Base-by-base conservation (phyloP, 2,797 vertebrate species). In the Rousettus madagascariensis region DNA sequence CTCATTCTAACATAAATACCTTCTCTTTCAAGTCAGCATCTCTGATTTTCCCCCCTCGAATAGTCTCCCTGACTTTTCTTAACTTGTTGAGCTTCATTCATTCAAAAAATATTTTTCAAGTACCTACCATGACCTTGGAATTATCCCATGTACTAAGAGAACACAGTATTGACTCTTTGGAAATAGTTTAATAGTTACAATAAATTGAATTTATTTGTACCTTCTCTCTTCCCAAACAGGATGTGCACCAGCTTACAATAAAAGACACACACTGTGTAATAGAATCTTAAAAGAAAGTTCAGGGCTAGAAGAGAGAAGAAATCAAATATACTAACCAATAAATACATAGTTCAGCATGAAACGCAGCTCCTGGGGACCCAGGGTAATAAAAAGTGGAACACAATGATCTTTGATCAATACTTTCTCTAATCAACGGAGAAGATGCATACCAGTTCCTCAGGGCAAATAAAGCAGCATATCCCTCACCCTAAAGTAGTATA, bases 151-250 rank as follows among this genome's bases (percentile, higher is more conserved):
- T 86, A 46, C 63, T 93, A 15, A 89, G 26, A 11, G 30, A 41
- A 66, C 28, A 74, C 6, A 13, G 24, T 72, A 55, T 95, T 80
- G n/a, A 75, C 12, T 68, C 17, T 74, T 53, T 65, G 8, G 20
- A 65, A 95, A 84, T 65, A 89, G 43, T 86, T 95, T 86, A 82
- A 68, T n/a, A 11, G 38, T 84, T 87, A 74, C 38, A 80, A 95
- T 86, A 91, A 72, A 92, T 49, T 86, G 5, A 94, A 96, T 92
- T 63, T 69, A 83, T 75, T 65, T 86, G 30, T 75, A 83, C 16
- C 6, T 55, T 79, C 55, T 75, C 43, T 82, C 30, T 87, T 85
- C 46, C 49, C 68, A 68, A 82, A 55, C 7, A 93, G 51, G 33
- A 91, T 71, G 8, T 69, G 33, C 55, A 51, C 12, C 53, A 46